These are phyloP conservation scores for Hippocampus comes DNA, from an alignment of 2,113 vertebrate species.

Conservation along the genomic window DNA sequence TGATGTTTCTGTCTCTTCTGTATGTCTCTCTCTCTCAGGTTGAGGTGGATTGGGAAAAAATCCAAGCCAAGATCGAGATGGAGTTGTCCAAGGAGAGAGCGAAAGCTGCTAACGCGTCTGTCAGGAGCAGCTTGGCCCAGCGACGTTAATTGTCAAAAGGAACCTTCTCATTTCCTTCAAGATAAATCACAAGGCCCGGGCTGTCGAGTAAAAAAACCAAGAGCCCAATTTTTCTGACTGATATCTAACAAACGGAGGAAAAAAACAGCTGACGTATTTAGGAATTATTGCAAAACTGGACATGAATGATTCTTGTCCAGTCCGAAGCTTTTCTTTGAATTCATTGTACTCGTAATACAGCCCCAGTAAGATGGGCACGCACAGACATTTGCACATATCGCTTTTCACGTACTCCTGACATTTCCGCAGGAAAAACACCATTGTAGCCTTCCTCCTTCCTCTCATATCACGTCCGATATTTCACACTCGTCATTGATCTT, in stretches of 20 bases:
- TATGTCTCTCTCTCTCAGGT: conserved; percentile 71
- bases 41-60: conserved; percentile 94
- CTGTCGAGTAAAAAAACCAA: not conserved
- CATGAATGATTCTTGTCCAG: not conserved
- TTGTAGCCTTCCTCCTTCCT: conserved; percentile 24
- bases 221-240: not conserved
- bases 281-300: not conserved
- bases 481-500: conserved; percentile 10
- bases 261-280: not conserved
- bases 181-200: not conserved
- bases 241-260: not conserved
- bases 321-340: not conserved
- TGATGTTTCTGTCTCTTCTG: conserved; percentile 9
- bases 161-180: conserved; percentile 6
- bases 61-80: conserved; percentile 93
- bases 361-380: not conserved
- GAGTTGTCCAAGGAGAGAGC: conserved; percentile 88
- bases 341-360: not conserved
- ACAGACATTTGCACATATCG: not conserved
- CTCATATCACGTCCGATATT: conserved; percentile 4
- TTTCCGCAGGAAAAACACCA: conserved; percentile 15
- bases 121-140: conserved; percentile 63
- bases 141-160: conserved; percentile 47
- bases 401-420: not conserved
- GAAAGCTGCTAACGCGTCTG: conserved; percentile 64